Conservation (phyloP, 2,113 vertebrate species). For the Columba janthina region DNA sequence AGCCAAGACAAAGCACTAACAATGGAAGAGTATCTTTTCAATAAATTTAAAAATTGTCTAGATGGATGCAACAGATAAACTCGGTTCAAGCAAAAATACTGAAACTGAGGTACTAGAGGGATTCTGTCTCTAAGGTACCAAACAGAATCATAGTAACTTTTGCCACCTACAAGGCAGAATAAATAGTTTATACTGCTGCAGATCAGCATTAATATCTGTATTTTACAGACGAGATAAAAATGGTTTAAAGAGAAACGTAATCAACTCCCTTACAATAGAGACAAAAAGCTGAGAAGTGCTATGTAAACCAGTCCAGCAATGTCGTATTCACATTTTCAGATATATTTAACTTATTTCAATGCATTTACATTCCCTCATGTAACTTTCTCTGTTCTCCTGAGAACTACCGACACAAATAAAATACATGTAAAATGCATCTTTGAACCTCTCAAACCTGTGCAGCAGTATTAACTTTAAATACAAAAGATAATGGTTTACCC, state of each 20-base stretch:
- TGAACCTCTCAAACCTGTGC: background rate
- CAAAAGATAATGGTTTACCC: background rate
- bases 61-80: background rate
- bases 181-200: background rate
- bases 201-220: background rate
- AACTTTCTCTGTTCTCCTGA: background rate
- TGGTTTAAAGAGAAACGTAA: background rate
- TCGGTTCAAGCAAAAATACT: background rate
- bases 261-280: background rate
- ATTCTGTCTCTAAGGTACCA: background rate
- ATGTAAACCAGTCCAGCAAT: background rate
- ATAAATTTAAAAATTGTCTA: background rate
- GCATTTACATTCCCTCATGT: background rate
- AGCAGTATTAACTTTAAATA: background rate
- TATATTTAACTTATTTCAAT: background rate
- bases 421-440: background rate
- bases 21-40: background rate
- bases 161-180: background rate
- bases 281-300: background rate
- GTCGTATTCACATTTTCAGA: background rate
- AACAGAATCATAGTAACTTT: background rate
- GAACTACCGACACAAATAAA: background rate
- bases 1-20: conserved; percentile 6
- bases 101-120: fast-evolving
- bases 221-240: background rate